Evolutionary conservation across 2,888 invertebrate species (phyloP).

Genomic region (Ophion costatus): DNA sequence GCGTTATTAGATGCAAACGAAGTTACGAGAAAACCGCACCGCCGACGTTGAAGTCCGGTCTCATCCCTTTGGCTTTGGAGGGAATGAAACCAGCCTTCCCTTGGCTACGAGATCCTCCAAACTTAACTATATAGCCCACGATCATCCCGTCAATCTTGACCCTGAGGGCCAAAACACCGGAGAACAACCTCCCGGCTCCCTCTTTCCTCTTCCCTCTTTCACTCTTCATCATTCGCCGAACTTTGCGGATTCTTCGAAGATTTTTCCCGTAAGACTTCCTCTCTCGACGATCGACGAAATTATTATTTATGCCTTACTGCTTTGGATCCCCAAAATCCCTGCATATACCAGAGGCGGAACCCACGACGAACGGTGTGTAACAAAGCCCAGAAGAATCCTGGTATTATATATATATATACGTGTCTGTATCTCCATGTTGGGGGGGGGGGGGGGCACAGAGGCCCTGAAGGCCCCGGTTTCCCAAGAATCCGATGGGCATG

Average conservation of each 20-base stretch:
- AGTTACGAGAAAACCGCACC: conserved; percentile 57
- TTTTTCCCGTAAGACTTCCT: conserved; percentile 54
- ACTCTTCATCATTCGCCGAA: conserved; percentile 28
- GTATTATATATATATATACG: neutral
- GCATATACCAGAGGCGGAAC: conserved; percentile 29
- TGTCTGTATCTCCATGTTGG: too few species aligned
- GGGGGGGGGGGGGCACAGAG: too few species aligned
- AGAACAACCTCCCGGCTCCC: conserved; percentile 1
- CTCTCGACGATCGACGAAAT: conserved; percentile 57
- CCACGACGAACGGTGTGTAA: conserved; percentile 6
- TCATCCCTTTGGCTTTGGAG: conserved; percentile 39
- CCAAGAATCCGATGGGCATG: neutral
- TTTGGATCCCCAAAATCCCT: conserved; percentile 48
- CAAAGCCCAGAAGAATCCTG: conserved; percentile 43
- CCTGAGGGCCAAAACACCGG: conserved; percentile 48
- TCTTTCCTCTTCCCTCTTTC: neutral
- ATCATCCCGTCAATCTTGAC: conserved; percentile 65
- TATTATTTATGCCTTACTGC: conserved; percentile 58
- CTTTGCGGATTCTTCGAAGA: conserved; percentile 48
- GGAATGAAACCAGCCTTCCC: conserved; percentile 10
- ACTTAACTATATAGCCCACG: conserved; percentile 35
- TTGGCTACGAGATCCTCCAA: conserved; percentile 21
- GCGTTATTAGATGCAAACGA: conserved; percentile 63
- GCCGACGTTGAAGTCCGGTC: conserved; percentile 35
- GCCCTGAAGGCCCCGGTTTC: neutral